Base-by-base conservation (phyloP, 2,113 vertebrate genomes). In the Geococcyx californianus region DNA sequence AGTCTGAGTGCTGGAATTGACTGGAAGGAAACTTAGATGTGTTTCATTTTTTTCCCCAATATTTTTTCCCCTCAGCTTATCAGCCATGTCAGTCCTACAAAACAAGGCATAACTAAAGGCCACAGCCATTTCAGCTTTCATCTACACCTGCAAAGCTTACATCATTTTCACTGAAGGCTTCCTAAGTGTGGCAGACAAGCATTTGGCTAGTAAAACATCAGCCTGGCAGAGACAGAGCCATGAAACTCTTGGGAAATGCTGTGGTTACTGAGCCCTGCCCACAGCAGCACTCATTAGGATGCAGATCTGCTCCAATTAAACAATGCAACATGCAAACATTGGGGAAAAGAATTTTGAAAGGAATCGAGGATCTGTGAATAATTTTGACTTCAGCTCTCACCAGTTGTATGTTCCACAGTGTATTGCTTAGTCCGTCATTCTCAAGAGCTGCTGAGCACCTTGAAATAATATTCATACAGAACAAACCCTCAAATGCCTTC, bases 121-220 rank as follows among this genome's bases (percentile, higher is more conserved):
- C 74, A 90, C 76, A 86, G 62, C 85, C 42, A 74, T 54, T 54
- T 84, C 8, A 16, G 52, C 88, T 94, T 93, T 89, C 76, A 93
- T 84, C 90, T 68, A 82, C 90, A 94, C 87, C 93, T 95, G 95
- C 55, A 82, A 82, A 95, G 36, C 28, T 94, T 89, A 92, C 54
- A 9, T 89, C 83, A 87, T 36, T 49, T 72, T 90, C 76, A 75
- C 47, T 45, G 52, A 76, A 80, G 59, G 79, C 80, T 86, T 84
- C 69, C 13, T 52, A 60, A 84, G 36, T 4, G 25, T 64, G 62
- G 60, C 44, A 79, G 70, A 64, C 0, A 6, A 82, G 44, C 45
- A 36, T 77, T 70, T 5, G 9, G 44, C 62, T 74, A 73, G 56
- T 69, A 29, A 58, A 91, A 70, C 9, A 2, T 77, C 75, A 91